Percentiles rank a stretch among this genome's conserved stretches.
phyloP scores from a whole-genome alignment of 2,113 vertebrate genomes.

The Toxotes jaculatrix region DNA sequence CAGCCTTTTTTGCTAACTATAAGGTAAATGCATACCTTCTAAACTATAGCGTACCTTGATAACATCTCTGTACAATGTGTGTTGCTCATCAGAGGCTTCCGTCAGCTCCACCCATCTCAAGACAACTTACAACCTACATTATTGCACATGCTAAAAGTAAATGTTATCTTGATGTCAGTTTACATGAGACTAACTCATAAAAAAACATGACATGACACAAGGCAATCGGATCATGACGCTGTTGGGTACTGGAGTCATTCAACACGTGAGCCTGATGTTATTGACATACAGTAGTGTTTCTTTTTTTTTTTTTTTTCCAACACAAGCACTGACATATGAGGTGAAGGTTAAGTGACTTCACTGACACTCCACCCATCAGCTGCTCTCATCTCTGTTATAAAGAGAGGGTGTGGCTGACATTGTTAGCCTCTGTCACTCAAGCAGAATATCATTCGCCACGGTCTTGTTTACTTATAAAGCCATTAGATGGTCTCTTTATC shows the following conservation, averaged over 20 bases:
- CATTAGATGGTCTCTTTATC: background rate
- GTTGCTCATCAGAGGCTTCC: background rate
- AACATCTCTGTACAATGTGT: background rate
- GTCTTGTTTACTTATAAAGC: background rate
- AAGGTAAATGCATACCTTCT: slow-evolving; percentile 22
- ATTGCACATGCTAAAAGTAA: too few relatives aligned
- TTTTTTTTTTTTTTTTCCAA: background rate
- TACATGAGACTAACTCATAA: background rate
- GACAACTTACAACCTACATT: background rate
- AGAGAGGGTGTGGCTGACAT: slow-evolving; percentile 16
- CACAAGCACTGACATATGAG: slow-evolving; percentile 8
- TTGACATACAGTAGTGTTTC: slow-evolving; percentile 4
- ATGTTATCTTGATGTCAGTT: background rate
- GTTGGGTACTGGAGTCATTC: background rate
- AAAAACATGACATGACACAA: background rate
- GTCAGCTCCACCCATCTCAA: background rate
- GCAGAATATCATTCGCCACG: background rate
- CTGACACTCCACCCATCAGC: slow-evolving; percentile 44
- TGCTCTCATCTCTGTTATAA: slow-evolving; percentile 10
- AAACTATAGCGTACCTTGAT: slow-evolving; percentile 5
- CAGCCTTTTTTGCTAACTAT: background rate
- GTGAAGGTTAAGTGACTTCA: slow-evolving; percentile 16
- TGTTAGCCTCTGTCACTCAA: slow-evolving; percentile 24
- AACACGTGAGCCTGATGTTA: background rate
- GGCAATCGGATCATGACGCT: background rate